A percentile compares a stretch with the other conserved stretches of the same genome.
Evolutionary conservation across 2,113 vertebrate species (phyloP).

Genomic region (Antechinus stuartii): DNA sequence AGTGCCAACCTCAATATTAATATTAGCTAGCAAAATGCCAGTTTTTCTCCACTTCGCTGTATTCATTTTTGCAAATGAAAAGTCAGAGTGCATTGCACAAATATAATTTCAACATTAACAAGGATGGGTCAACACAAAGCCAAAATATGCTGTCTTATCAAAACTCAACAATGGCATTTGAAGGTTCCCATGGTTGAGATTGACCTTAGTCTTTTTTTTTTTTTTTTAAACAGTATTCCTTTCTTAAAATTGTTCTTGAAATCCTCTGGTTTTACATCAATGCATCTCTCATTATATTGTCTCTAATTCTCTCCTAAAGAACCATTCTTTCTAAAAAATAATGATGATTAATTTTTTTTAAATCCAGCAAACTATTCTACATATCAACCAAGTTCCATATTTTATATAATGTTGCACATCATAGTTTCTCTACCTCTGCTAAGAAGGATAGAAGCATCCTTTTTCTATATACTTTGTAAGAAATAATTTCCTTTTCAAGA

Average conservation of each 20-base stretch:
- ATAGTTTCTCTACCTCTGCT: background rate
- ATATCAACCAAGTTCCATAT: background rate
- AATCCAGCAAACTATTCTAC: background rate
- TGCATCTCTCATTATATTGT: background rate
- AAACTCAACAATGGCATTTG: constrained; percentile 53
- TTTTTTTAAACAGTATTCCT: background rate
- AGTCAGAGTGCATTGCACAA: constrained; percentile 46
- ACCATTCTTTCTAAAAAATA: background rate
- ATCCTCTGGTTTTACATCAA: background rate
- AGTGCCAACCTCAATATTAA: constrained; percentile 5
- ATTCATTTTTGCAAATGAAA: constrained; percentile 42
- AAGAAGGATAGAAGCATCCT: background rate
- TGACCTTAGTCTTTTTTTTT: background rate
- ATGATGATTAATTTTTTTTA: background rate
- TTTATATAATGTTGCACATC: background rate
- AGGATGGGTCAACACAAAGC: constrained; percentile 26
- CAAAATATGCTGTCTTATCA: constrained; percentile 10
- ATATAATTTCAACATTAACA: constrained; percentile 50
- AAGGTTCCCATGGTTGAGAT: background rate
- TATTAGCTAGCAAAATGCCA: constrained; percentile 2
- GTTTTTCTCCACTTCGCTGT: constrained; percentile 31
- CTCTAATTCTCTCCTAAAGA: background rate
- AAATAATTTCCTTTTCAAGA: background rate
- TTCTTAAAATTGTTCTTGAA: background rate
- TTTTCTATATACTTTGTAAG: background rate